Evolutionary conservation across 2,113 vertebrate genomes (phyloP).

Genomic region (Strix aluco): DNA sequence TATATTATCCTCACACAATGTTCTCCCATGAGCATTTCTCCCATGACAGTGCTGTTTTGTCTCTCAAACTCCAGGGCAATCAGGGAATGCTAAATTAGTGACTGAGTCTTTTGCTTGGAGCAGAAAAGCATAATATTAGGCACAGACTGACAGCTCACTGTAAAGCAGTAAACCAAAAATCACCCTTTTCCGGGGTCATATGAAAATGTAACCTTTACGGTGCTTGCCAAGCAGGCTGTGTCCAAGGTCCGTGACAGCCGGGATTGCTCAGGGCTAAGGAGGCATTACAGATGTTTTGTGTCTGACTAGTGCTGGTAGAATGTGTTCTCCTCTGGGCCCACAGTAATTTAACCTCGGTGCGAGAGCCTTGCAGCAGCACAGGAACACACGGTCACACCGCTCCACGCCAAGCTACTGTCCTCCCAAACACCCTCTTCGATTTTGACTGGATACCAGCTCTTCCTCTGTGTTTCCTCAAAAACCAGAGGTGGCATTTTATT

Average conservation of each 20-base stretch:
- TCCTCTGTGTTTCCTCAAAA: background rate
- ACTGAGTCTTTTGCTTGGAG: background rate
- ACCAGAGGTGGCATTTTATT: background rate
- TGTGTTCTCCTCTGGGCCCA: background rate
- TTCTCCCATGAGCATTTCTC: background rate
- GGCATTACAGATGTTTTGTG: background rate
- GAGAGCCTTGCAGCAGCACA: background rate
- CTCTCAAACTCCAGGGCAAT: background rate
- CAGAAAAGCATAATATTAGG: background rate
- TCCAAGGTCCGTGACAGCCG: background rate
- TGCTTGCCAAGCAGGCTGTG: background rate
- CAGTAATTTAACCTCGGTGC: background rate
- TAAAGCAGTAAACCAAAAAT: background rate
- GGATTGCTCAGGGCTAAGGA: background rate
- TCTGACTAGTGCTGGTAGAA: background rate
- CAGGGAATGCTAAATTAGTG: background rate
- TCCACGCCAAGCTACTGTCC: background rate
- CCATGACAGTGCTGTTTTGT: background rate
- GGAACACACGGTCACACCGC: background rate
- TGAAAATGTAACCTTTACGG: rapidly evolving
- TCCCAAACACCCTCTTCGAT: background rate
- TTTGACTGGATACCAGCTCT: background rate
- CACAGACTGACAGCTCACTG: background rate
- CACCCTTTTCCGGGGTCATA: background rate
- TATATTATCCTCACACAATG: background rate